Conservation (phyloP, 92 coral and sea anemone species). For the Phenganax stokvisi region DNA sequence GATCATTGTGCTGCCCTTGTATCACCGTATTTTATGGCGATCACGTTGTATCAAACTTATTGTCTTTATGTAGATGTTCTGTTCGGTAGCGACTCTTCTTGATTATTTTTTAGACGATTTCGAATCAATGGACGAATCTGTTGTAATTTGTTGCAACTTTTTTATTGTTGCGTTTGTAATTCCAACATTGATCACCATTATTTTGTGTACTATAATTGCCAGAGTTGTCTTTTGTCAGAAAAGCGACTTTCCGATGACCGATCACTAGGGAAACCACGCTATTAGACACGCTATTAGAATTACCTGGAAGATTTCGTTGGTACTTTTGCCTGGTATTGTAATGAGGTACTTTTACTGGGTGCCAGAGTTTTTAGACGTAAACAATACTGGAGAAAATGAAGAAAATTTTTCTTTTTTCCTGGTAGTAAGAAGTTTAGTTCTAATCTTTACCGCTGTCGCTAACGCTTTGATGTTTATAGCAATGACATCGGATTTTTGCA, state of each 20-base stretch:
- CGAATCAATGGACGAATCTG: background rate
- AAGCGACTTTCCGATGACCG: background rate
- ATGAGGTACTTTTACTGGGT: slow-evolving; percentile 22
- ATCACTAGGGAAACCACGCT: background rate
- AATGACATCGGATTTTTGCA: slow-evolving; percentile 18
- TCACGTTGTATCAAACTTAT: slow-evolving; percentile 14
- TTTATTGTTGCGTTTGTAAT: slow-evolving; percentile 17
- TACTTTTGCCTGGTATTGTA: slow-evolving; percentile 22
- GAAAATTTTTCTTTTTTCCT: background rate
- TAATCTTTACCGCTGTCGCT: background rate
- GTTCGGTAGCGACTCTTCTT: background rate
- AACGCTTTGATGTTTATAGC: slow-evolving; percentile 5
- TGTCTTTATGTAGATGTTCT: slow-evolving; percentile 1
- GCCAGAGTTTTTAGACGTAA: background rate
- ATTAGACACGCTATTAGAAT: slow-evolving; percentile 2
- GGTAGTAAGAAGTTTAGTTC: background rate
- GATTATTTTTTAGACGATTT: background rate
- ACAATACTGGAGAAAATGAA: background rate
- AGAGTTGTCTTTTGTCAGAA: slow-evolving; percentile 2
- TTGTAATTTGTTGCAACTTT: background rate
- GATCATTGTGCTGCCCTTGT: slow-evolving; percentile 10
- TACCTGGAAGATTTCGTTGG: slow-evolving; percentile 17
- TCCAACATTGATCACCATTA: slow-evolving; percentile 21
- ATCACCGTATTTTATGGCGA: slow-evolving; percentile 18
- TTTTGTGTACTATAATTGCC: slow-evolving; percentile 9